Base-by-base conservation (phyloP, 2,113 vertebrate species). In the Amblyornis subalaris region DNA sequence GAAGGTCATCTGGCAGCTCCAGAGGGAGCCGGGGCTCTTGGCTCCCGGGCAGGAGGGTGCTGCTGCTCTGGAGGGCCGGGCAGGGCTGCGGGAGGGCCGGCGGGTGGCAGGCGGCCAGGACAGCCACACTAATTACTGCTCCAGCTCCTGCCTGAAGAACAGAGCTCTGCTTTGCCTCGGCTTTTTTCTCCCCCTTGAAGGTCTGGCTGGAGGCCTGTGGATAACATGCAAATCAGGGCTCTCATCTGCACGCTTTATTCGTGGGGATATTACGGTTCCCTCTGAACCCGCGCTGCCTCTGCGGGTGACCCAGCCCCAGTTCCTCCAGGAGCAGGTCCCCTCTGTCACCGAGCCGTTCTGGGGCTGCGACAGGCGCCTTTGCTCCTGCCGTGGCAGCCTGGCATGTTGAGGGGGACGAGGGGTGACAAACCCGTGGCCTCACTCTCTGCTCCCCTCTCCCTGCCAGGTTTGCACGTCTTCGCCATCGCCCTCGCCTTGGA, bases 401-500 rank as follows among this genome's bases (percentile, higher is more conserved):
- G 8, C 0, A 0, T n/a, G 62, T 62, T 33, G 1, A 26, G 57
- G n/a, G 50, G 65, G 25, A 31, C 0, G 1, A 55, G 55, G 42
- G 45, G 33, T 25, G 11, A 6, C 60, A 70, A 53, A 76, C 38
- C 28, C 7, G 0, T 1, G 64, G n/a, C 84, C 89, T 94, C 78
- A 89, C 35, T 8, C 51, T 71, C 40, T 40, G 12, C 67, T 71
- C 44, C 36, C 21, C 48, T 42, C 74, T 90, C 66, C 67, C 67
- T 9, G n/a, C 80, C 96, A 97, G 97, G 95, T 47, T 81, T 96
- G 78, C 77, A 97, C 9, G 9, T 96, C 86, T 65, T 97, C 0
- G 96, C 96, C 9, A 14, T 85, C 13, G 50, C 96, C 74, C 93
- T 98, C 12, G 95, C 98, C 28, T 89, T 99, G 90, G 99, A 99